Evolutionary conservation across 2,797 vertebrate genomes (phyloP).

Genomic region (Phalloptychus januarius): DNA sequence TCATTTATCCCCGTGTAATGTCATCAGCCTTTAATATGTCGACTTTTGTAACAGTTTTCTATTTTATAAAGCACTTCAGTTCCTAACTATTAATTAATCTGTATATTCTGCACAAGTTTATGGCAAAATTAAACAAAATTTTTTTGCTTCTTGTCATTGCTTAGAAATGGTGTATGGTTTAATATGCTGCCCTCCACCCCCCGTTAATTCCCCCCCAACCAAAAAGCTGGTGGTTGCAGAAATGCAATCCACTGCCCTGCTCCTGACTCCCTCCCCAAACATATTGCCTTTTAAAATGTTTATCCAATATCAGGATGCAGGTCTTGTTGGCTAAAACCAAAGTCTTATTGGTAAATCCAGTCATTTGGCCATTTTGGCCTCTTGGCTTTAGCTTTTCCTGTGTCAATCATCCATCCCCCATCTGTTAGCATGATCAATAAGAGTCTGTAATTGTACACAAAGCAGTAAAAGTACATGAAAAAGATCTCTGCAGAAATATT

Average conservation of each 20-base stretch:
- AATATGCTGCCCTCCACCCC: too few relatives aligned
- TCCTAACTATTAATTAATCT: neutral
- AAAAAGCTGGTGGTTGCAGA: neutral
- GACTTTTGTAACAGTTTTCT: neutral
- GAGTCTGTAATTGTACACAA: neutral
- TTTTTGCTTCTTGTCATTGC: neutral
- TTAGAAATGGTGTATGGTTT: neutral
- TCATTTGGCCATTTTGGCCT: neutral
- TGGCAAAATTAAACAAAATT: neutral
- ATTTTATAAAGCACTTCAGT: neutral
- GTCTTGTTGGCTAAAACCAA: slow-evolving; percentile 5
- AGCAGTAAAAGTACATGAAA: neutral
- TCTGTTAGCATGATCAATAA: neutral
- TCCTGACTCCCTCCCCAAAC: too few relatives aligned
- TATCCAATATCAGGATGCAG: neutral
- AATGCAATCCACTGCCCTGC: too few relatives aligned
- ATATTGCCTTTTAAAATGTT: neutral
- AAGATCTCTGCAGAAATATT: neutral
- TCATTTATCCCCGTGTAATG: neutral
- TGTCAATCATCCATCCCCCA: neutral
- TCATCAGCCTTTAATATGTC: neutral
- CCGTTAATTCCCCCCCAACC: too few relatives aligned
- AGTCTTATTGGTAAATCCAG: neutral
- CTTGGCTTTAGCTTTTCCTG: neutral
- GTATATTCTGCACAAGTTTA: neutral